Base-by-base conservation (phyloP, 2,797 vertebrate species). In the Tangara arthus region DNA sequence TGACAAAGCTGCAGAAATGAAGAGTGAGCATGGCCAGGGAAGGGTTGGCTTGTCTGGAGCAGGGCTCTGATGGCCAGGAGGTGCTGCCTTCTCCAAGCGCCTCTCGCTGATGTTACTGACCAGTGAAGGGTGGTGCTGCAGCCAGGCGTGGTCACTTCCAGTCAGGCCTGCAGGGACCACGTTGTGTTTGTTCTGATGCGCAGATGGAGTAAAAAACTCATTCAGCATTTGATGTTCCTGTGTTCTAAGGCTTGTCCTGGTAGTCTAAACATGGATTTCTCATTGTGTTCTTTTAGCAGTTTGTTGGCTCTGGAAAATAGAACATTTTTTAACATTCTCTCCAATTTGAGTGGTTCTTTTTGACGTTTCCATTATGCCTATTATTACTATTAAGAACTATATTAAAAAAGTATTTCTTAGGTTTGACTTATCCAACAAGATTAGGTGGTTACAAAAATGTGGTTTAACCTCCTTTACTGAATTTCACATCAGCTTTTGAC, bases 1-100 rank as follows among this genome's bases (percentile, higher is more conserved):
- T 89, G 96, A 72, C 95, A 91, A 69, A 95, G 88, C 24, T 57
- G 76, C 92, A 46, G 42, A 72, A 81, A 88, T 76, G 73, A 64
- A 76, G 30, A 35, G 56, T n/a, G 41, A 12, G 44, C 59, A 11
- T 49, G 90, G 88, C 47, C 10, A 12, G 79, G 89, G 61, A 42
- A 68, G 82, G 68, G 83, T 21, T 41, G 73, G 9, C 56, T 68
- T 81, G 52, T 64, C 81, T 93, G 94, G 61, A 93, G 60, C 80
- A 76, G 82, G 87, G 70, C 41, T 73, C 83, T 12, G 4, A 18
- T 82, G 59, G 30, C 46, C 84, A 80, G 37, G 27, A 6, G 69
- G 32, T 39, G 81, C 47, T 63, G 86, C 93, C 96, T 81, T 81
- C 63, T 90, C 76, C 82, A n/a, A 44, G 56, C 5, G 9, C 1